A percentile compares a stretch with the other conserved stretches of the same genome.
Evolutionary conservation across 2,113 vertebrate species (phyloP).

Genomic region (Alexandromys fortis): DNA sequence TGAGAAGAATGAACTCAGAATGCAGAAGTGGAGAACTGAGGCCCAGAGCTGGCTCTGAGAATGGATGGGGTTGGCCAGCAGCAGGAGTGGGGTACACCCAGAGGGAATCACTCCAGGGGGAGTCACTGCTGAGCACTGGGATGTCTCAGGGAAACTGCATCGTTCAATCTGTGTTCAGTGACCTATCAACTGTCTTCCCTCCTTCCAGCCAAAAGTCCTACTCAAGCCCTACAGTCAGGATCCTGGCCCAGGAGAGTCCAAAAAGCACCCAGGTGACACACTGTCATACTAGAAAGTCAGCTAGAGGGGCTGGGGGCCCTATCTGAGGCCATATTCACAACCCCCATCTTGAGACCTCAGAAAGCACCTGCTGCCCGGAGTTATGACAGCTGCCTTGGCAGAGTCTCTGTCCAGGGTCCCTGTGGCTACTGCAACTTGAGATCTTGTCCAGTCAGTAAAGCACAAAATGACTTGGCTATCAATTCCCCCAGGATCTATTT

Average conservation of each 20-base stretch:
- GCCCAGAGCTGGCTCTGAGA: neutral
- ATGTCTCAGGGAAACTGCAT: neutral
- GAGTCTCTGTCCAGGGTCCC: neutral
- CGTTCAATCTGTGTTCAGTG: neutral
- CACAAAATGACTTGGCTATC: neutral
- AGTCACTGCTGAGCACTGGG: accelerated
- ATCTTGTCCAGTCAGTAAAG: neutral
- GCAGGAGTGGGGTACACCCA: neutral
- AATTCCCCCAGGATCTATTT: neutral
- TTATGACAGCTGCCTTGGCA: neutral
- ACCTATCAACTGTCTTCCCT: neutral
- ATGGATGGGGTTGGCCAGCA: neutral
- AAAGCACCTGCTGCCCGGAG: neutral
- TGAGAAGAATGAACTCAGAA: neutral
- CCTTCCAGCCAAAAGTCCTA: neutral
- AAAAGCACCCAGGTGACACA: neutral
- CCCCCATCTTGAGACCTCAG: neutral
- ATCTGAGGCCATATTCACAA: neutral
- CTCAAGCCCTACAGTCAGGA: neutral
- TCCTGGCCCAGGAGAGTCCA: neutral
- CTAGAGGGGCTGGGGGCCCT: neutral
- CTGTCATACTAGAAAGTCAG: neutral
- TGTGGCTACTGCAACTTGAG: neutral
- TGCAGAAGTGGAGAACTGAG: neutral
- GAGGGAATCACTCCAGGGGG: neutral